These are phyloP conservation scores for Eudyptes chrysolophus DNA, from an alignment of 2,113 vertebrate genomes.

Conservation along the genomic window DNA sequence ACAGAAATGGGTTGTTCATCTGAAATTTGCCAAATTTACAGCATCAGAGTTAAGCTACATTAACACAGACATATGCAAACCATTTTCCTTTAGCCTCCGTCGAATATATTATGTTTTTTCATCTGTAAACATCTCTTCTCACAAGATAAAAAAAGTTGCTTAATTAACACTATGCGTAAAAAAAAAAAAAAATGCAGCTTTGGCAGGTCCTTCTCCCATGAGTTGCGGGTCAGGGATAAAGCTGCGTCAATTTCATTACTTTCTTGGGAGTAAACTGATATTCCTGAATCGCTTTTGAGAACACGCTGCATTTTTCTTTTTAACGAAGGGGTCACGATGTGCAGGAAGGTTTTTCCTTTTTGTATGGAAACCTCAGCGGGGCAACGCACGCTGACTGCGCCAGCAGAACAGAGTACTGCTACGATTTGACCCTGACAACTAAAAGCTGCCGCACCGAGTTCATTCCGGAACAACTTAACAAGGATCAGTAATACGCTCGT, in stretches of 20 bases:
- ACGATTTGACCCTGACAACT: neutral
- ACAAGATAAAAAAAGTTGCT: conserved; percentile 66
- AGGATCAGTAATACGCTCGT: neutral
- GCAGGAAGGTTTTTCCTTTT: neutral
- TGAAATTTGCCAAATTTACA: conserved; percentile 61
- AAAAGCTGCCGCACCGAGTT: fast-evolving
- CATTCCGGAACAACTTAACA: neutral
- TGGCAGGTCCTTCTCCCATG: conserved; percentile 32
- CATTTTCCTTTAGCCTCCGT: conserved; percentile 42
- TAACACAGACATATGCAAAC: conserved; percentile 47
- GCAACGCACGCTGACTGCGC: neutral
- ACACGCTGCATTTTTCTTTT: neutral
- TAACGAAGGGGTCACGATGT: fast-evolving
- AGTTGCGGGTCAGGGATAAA: neutral
- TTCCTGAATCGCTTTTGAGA: neutral
- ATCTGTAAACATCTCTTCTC: conserved; percentile 74
- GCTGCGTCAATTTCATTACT: neutral
- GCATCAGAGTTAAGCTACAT: conserved; percentile 36
- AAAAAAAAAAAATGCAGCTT: conserved; percentile 18
- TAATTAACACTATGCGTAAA: conserved; percentile 56
- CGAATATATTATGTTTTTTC: conserved; percentile 66
- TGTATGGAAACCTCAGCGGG: neutral
- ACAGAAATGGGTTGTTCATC: conserved; percentile 45
- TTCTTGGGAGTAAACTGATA: neutral
- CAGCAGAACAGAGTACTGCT: neutral